Evolutionary conservation across 2,113 vertebrate genomes (phyloP).

Genomic region (Elephas maximus): DNA sequence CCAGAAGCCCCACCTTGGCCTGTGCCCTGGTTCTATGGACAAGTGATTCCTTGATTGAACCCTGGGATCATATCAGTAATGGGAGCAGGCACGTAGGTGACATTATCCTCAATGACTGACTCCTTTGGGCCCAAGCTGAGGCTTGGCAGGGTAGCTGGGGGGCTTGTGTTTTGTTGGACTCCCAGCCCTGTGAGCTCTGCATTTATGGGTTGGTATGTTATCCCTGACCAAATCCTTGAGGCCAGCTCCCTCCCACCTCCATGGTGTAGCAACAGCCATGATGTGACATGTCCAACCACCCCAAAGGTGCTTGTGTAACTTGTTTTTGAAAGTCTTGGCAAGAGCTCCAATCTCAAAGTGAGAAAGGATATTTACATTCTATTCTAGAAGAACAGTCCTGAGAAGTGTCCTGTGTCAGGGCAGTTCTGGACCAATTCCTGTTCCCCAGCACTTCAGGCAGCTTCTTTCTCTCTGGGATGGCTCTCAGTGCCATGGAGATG

Average conservation of each 20-base stretch:
- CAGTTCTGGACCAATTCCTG: neutral
- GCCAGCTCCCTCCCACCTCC: neutral
- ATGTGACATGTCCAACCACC: neutral
- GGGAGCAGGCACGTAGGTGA: neutral
- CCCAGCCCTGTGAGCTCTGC: neutral
- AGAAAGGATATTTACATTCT: conserved; percentile 72
- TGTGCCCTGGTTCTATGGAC: neutral
- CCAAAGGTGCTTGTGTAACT: conserved; percentile 75
- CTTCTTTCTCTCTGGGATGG: conserved; percentile 4
- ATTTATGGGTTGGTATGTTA: neutral
- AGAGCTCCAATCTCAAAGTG: conserved; percentile 54
- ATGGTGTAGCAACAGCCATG: neutral
- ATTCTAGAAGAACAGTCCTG: conserved; percentile 54
- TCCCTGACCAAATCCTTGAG: conserved; percentile 14
- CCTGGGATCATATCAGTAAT: neutral
- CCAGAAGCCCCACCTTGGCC: neutral
- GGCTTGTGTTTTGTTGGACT: neutral
- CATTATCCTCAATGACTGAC: neutral
- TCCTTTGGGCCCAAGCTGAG: neutral
- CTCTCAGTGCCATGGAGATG: neutral
- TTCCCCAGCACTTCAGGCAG: neutral
- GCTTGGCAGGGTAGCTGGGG: neutral
- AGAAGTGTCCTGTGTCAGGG: conserved; percentile 26
- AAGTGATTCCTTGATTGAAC: neutral
- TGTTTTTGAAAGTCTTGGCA: conserved; percentile 76